A percentile compares a stretch with the other conserved stretches of the same genome.
Conservation (phyloP, 2,113 vertebrate genomes). For the Prochilodus magdalenae region DNA sequence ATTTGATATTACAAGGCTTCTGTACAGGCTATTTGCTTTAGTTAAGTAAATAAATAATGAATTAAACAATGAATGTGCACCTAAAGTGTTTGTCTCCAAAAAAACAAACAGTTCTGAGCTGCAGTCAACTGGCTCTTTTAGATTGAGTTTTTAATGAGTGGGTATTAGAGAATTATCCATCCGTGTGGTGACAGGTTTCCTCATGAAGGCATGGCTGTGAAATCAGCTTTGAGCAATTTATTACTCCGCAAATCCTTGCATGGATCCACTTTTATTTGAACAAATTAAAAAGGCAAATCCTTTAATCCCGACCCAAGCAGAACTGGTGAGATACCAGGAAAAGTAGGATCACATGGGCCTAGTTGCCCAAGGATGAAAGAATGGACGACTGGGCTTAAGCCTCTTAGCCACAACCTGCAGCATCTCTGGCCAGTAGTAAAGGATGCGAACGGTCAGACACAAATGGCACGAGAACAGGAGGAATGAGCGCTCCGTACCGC, state of each 20-base stretch:
- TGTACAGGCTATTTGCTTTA: neutral
- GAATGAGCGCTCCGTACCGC: neutral
- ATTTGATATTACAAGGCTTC: neutral
- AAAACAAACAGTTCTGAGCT: neutral
- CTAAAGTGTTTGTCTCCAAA: neutral
- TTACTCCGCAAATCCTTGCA: constrained; percentile 66
- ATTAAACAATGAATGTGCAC: neutral
- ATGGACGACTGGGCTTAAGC: constrained; percentile 70
- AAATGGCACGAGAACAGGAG: neutral
- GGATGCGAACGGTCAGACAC: constrained; percentile 39
- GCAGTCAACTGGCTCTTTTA: constrained; percentile 9
- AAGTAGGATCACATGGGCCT: constrained; percentile 55
- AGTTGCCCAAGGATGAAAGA: constrained; percentile 37
- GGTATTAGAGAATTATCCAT: constrained; percentile 17
- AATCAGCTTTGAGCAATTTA: constrained; percentile 75
- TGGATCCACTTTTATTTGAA: constrained; percentile 74
- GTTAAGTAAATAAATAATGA: no score
- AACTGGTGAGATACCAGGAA: constrained; percentile 65
- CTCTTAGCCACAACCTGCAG: constrained; percentile 66
- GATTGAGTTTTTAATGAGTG: constrained; percentile 4
- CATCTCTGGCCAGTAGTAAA: constrained; percentile 56
- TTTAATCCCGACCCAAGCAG: constrained; percentile 68
- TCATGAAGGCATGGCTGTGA: constrained; percentile 46
- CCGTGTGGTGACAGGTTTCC: constrained; percentile 21
- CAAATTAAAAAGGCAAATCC: constrained; percentile 78